Percentiles rank a stretch among this genome's conserved stretches.
phyloP scores from a whole-genome alignment of 1,140 invertebrate species.

The Drosophila busckii region DNA sequence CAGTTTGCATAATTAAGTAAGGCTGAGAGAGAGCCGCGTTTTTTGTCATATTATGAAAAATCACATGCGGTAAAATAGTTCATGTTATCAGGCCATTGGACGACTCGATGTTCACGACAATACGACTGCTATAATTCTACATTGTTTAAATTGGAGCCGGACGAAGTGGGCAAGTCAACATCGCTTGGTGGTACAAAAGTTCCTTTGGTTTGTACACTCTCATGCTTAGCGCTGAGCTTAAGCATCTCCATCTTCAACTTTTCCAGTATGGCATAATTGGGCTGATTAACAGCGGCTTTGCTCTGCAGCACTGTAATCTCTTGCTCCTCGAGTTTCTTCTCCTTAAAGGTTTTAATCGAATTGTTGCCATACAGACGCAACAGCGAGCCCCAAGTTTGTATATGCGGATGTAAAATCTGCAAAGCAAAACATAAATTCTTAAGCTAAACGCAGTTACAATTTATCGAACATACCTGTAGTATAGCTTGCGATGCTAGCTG shows the following conservation, averaged over 20 bases:
- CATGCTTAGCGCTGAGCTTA: slow-evolving; percentile 85
- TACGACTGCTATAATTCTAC: slow-evolving; percentile 58
- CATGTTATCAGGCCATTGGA: slow-evolving; percentile 21
- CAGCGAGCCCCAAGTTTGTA: slow-evolving; percentile 96
- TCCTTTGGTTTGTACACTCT: slow-evolving; percentile 86
- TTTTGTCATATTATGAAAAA: slow-evolving; percentile 37
- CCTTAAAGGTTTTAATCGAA: slow-evolving; percentile 94
- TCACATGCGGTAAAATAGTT: slow-evolving; percentile 30
- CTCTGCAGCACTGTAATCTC: slow-evolving; percentile 95
- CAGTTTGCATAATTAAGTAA: no score
- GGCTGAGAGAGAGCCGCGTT: slow-evolving; percentile 18
- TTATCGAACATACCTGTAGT: slow-evolving; percentile 84
- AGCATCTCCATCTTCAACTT: slow-evolving; percentile 94
- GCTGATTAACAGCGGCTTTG: slow-evolving; percentile 93
- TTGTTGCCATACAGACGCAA: slow-evolving; percentile 95
- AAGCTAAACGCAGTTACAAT: no score
- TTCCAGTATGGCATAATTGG: slow-evolving; percentile 95
- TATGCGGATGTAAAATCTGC: slow-evolving; percentile 92
- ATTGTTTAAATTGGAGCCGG: slow-evolving; percentile 87
- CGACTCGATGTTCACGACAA: slow-evolving; percentile 35
- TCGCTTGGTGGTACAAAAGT: slow-evolving; percentile 84
- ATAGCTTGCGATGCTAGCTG: slow-evolving; percentile 97
- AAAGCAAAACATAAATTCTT: no score
- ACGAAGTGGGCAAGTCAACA: slow-evolving; percentile 84
- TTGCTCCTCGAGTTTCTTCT: slow-evolving; percentile 96